Base-by-base conservation (phyloP, 2,113 vertebrate species). In the Smithornis capensis region DNA sequence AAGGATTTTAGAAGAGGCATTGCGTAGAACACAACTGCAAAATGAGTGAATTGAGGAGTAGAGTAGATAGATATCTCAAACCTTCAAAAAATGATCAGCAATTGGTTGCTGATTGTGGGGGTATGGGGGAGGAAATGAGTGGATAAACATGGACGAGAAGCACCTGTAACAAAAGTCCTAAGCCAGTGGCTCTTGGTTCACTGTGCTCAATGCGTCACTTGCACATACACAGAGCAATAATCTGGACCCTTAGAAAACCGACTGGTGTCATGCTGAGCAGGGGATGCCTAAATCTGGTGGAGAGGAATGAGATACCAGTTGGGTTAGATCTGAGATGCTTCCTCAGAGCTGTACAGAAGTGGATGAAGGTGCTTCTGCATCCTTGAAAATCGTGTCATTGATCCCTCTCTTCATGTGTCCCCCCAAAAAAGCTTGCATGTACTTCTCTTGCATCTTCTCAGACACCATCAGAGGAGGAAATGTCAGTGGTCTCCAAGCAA, bases 161-260 rank as follows among this genome's bases (percentile, higher is more conserved):
- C 16, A 53, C 8, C 47, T 70, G 19, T 35, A 82, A 56, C 3
- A 17, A 37, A 63, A 64, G 6, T n/a, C 29, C 7, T 47, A 37
- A 57, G 9, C 6, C 37, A 57, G 14, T 35, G 33, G 37, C 29
- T 57, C 25, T 56, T 42, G 55, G 8, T 19, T 69, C 38, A 47
- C 22, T 16, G 14, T 47, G 33, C 28, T 45, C 21, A 73, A 5
- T 2, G 7, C 0, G 0, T 42, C 12, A 21, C 19, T 40, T 62
- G 37, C 10, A 44, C 12, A 5, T n/a, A 12, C 14, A 68, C 28
- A 73, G 17, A 28, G 12, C 31, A 77, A 82, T 77, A 42, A 25
- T 21, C 17, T 12, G 25, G 33, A 78, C 8, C 25, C 25, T 14
- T 45, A 42, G 49, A 64, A 52, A 6, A 68, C 40, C 50, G 52